These are phyloP conservation scores for Telmatochromis sp. DNA, from an alignment of 2,113 vertebrate species.

Conservation along the genomic window DNA sequence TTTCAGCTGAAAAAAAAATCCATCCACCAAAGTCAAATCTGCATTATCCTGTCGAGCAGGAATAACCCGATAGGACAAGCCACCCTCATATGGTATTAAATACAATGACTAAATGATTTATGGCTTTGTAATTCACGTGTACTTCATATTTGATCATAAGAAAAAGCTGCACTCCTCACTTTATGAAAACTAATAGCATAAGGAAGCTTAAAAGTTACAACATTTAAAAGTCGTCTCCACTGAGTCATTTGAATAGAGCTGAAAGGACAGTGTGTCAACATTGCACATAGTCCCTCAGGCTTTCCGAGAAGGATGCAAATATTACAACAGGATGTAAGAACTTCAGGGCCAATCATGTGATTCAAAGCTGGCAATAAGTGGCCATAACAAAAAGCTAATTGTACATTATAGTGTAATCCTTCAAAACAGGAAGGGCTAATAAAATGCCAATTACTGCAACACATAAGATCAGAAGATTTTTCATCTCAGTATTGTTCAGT, in stretches of 20 bases:
- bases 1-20: neutral
- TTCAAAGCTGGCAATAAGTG: neutral
- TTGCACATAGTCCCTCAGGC: neutral
- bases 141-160: neutral
- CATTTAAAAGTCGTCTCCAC: neutral
- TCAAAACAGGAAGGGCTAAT: neutral
- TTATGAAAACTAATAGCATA: neutral
- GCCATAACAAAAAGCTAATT: neutral
- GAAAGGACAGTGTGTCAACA: neutral
- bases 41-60: neutral
- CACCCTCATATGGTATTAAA: neutral
- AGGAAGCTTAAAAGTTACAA: neutral
- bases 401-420: neutral
- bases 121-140: neutral
- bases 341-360: neutral
- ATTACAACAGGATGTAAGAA: neutral
- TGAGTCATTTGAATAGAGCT: neutral
- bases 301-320: slow-evolving; percentile 24
- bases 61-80: neutral
- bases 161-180: neutral
- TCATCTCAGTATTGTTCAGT: neutral
- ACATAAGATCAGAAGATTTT: neutral
- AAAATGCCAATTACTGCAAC: neutral
- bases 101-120: neutral
- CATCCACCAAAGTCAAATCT: neutral